Evolutionary conservation across 1,140 invertebrate genomes (phyloP), one percentile per base, ranked within the genome.

Genomic region (Anoplophora glabripennis): DNA sequence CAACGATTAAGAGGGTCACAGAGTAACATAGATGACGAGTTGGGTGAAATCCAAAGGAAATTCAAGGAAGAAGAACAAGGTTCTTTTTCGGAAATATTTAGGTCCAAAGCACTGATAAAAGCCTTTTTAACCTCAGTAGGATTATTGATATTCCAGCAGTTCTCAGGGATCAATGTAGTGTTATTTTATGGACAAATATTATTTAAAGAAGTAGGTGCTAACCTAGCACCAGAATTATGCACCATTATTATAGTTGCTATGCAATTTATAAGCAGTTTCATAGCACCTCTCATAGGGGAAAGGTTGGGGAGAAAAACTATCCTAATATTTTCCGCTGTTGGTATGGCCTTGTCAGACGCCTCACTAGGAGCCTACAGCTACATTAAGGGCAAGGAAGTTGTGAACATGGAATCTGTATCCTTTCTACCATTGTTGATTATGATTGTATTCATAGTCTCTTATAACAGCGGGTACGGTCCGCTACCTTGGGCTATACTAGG

Each of bases 91-190:
- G 73, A 74, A 66, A 62, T 18, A 68, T 53, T 40, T 77, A 34
- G 65, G 69, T 53, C 38, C 65, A 7, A 53, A 63, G 9, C 53
- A 71, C 8, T 68, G 71, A 76, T 80, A 11, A 87, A 84, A 60
- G 86, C 84, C 0, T 74, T 93, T 47, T 77, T 87, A 38, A 85
- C 90, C 35, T 86, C 84, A 0, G 81, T 86, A 53, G 81, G 83
- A 1, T 75, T 93, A 35, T 84, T 89, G 48, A 74, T 82, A 47
- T 86, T 89, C 72, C 89, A 90, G 67, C 89, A 90, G 73, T 75
- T 91, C 8, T 87, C 85, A 1, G 91, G 91, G n/a, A 90, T 90
- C 66, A 93, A 92, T 73, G 87, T 87, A 4, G 86, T 94, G 1
- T 81, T 93, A 14, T 92, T 92, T 73, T 92, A 90, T 73, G 84